Conservation (phyloP, 2,113 vertebrate species). For the Mola mola region DNA sequence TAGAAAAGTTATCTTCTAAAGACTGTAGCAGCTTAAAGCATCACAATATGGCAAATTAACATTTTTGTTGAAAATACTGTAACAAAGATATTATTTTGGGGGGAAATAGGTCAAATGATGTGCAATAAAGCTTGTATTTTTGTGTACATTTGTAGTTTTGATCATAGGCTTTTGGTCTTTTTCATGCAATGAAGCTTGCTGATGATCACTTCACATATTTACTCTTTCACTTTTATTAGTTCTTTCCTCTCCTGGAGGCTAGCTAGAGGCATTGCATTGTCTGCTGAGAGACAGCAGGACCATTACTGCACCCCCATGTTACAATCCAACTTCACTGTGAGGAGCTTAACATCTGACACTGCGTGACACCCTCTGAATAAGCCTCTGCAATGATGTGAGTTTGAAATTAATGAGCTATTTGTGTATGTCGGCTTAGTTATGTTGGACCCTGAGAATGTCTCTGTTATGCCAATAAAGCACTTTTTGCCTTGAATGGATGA, state of each 20-base stretch:
- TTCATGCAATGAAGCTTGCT: no score
- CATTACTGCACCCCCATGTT: conserved; percentile 12
- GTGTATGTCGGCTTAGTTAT: neutral
- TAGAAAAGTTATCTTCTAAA: no score
- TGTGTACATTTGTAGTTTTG: neutral
- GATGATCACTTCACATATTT: no score
- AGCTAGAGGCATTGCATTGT: neutral
- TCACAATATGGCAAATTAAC: no score
- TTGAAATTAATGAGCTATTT: conserved; percentile 39
- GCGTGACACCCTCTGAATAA: conserved; percentile 2
- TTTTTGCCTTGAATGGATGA: conserved; percentile 59
- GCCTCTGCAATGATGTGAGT: conserved; percentile 10
- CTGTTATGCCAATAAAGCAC: conserved; percentile 15
- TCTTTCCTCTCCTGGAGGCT: neutral
- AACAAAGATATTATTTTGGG: neutral
- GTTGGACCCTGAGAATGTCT: conserved; percentile 30
- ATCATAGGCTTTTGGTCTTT: no score
- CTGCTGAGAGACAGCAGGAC: neutral
- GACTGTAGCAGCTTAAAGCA: no score
- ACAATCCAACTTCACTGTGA: neutral
- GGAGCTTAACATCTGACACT: conserved; percentile 17
- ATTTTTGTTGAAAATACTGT: neutral
- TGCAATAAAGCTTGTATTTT: neutral
- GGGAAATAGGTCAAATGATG: neutral
- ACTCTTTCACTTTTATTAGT: no score